Conservation (phyloP, 1,140 invertebrate species). For the Acromyrmex heyeri region DNA sequence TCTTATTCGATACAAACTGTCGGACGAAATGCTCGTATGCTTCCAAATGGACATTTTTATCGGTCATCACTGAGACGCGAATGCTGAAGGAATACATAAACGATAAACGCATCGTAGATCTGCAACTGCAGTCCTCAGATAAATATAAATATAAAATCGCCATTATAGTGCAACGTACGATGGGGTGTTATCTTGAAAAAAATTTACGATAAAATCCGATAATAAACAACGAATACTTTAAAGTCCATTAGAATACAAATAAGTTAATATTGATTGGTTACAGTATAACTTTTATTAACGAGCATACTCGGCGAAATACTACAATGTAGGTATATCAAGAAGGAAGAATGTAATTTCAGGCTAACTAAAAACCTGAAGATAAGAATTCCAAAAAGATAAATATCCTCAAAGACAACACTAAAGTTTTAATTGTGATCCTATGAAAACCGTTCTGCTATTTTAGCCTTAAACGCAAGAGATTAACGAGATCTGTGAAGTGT, state of each 20-base stretch:
- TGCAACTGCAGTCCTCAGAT: not conserved
- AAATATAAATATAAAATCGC: not conserved
- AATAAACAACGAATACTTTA: too few relatives aligned
- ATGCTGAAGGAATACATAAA: not conserved
- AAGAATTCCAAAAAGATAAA: constrained; percentile 1
- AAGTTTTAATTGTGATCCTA: constrained; percentile 58
- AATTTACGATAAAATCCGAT: not conserved
- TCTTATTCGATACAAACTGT: constrained; percentile 44
- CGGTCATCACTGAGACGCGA: not conserved
- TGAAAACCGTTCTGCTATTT: constrained; percentile 32
- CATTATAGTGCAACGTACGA: not conserved
- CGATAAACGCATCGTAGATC: constrained; percentile 9
- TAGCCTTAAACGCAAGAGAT: constrained; percentile 38
- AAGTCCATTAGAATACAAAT: not conserved
- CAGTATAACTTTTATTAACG: not conserved
- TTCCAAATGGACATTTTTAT: constrained; percentile 55
- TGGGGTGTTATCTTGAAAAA: not conserved
- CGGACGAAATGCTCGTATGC: constrained; percentile 21
- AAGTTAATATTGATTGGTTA: not conserved
- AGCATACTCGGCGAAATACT: not conserved
- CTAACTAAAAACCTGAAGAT: constrained; percentile 28
- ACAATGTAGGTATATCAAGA: not conserved
- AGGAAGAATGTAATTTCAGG: not conserved
- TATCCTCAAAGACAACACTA: not conserved
- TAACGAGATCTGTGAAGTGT: constrained; percentile 51